Conservation (phyloP, 2,113 vertebrate species). For the Mus spicilegus region DNA sequence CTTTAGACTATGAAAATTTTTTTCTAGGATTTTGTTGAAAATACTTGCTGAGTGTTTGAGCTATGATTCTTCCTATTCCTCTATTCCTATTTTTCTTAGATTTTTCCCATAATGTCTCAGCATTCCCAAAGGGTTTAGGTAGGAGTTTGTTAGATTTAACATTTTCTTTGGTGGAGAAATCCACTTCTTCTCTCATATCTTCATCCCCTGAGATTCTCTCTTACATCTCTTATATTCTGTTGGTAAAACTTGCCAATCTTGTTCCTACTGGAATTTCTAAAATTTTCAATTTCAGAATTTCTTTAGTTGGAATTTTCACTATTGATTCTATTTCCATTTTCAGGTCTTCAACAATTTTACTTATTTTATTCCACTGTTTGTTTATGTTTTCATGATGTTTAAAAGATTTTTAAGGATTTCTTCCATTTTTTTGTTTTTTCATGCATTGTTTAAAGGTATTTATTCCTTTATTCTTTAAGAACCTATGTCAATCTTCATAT, state of each 20-base stretch:
- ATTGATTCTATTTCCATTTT: background rate
- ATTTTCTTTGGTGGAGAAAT: background rate
- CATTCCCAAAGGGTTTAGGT: background rate
- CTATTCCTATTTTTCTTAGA: background rate
- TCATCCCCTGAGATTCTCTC: background rate
- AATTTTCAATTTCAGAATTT: background rate
- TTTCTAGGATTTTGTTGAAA: background rate
- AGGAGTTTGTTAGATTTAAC: background rate
- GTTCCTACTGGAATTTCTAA: background rate
- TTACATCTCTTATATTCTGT: background rate
- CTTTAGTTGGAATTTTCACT: background rate
- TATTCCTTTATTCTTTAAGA: background rate
- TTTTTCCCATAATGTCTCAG: background rate
- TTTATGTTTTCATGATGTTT: background rate
- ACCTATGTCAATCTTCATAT: background rate
- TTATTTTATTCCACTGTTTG: background rate
- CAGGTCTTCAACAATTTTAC: background rate
- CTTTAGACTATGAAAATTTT: background rate
- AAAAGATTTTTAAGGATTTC: no score
- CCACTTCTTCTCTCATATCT: background rate
- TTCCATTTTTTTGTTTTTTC: background rate
- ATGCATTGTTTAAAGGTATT: background rate
- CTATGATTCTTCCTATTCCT: background rate
- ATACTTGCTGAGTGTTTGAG: background rate
- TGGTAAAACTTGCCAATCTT: background rate